Base-by-base conservation (phyloP, 2,888 invertebrate genomes). In the Plemyria rubiginata region DNA sequence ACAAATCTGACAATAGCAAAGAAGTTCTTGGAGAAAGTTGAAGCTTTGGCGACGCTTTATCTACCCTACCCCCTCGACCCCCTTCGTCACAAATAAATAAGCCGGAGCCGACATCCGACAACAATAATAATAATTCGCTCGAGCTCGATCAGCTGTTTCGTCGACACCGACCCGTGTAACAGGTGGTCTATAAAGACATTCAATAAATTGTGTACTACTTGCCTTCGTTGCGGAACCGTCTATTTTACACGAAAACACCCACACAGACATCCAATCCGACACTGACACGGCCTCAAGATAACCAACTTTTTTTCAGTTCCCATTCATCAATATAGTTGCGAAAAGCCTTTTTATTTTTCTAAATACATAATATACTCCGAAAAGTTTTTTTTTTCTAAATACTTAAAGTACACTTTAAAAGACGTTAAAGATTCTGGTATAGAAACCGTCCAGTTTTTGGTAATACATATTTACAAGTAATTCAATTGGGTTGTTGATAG, bases 151-250 rank as follows among this genome's bases (percentile, higher is more conserved):
- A 92, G 92, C 92, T 92, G 92, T 89, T 90, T 82, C 77, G 84
- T 83, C 88, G 85, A 86, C 90, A 90, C 89, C 87, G 90, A 90
- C 87, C 90, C 88, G 85, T 86, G 89, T 91, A 93, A 93, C 93
- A 93, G 93, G 93, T 93, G 92, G 92, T 87, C 92, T 89, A 90
- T 93, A 93, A 93, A 93, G 92, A 92, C 91, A 91, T 92, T 90
- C 91, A 89, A 90, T 93, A 90, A 92, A 92, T 85, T 90, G 85
- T 90, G 86, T 86, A 87, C 87, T 87, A 88, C 87, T 91, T 90
- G 88, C 89, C 86, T 90, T 87, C 85, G 87, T 78, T 87, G 85
- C 84, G 86, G 83, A 85, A 87, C 88, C 82, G 77, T 88, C 84
- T 85, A 85, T 86, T 89, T 88, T 86, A 87, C 82, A 84, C 84